phyloP scores from a whole-genome alignment of 2,113 vertebrate genomes.

The Chlorodrepanis virens region DNA sequence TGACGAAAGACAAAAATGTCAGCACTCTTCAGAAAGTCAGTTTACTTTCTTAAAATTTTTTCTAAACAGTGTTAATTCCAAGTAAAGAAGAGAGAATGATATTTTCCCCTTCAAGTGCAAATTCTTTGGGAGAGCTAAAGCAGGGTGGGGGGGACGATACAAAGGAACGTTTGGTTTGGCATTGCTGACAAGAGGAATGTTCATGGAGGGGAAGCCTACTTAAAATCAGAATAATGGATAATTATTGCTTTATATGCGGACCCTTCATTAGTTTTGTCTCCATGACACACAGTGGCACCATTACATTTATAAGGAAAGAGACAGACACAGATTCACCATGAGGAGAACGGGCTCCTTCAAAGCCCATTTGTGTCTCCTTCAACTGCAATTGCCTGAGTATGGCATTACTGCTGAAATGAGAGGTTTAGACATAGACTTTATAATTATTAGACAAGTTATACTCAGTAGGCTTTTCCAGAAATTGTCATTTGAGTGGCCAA shows the following conservation, averaged over 20 bases:
- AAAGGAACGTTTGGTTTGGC: conserved; percentile 34
- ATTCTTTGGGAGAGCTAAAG: neutral
- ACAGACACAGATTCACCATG: neutral
- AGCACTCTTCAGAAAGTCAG: neutral
- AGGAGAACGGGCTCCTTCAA: neutral
- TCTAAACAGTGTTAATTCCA: neutral
- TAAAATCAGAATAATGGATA: neutral
- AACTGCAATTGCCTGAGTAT: neutral
- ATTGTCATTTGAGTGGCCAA: neutral
- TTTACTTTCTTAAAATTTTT: neutral
- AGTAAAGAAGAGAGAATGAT: neutral
- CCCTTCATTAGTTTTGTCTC: neutral
- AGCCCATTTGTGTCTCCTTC: neutral
- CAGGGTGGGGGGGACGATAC: neutral
- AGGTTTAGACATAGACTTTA: neutral
- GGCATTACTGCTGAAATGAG: neutral
- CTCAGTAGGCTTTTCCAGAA: conserved; percentile 8
- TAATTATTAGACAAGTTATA: neutral
- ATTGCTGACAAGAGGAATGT: neutral
- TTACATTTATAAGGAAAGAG: neutral
- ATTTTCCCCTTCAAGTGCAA: neutral
- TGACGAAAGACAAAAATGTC: neutral
- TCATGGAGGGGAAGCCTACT: neutral
- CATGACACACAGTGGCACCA: neutral
- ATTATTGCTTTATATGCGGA: neutral